Conservation (phyloP, 2,797 vertebrate genomes). For the Argentina silus region DNA sequence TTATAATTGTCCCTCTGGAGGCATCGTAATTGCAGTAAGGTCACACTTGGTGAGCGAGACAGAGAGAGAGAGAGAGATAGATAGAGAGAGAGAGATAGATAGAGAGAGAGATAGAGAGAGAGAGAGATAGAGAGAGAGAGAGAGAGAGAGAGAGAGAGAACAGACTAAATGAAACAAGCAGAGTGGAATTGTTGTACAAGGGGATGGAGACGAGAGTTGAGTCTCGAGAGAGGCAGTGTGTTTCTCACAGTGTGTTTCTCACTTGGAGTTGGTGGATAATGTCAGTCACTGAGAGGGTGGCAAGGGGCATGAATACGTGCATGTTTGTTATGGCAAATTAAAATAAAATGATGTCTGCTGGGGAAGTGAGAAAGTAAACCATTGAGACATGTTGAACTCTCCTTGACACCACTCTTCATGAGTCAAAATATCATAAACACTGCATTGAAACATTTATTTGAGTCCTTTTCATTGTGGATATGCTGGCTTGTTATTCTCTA, state of each 20-base stretch:
- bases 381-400: neutral
- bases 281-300: neutral
- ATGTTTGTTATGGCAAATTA: neutral
- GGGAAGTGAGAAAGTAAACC: neutral
- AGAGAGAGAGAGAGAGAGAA: slow-evolving; percentile 5
- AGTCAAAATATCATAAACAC: neutral
- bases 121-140: neutral
- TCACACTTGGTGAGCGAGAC: slow-evolving; percentile 18
- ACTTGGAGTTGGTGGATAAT: neutral
- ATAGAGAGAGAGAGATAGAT: neutral
- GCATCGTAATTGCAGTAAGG: slow-evolving; percentile 34
- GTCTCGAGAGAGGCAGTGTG: neutral
- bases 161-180: slow-evolving; percentile 1
- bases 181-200: neutral
- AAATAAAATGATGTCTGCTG: neutral
- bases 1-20: slow-evolving; percentile 50
- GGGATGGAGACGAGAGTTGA: neutral
- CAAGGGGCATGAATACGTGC: neutral
- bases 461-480: neutral
- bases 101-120: neutral
- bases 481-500: no score
- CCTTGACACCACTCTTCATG: neutral
- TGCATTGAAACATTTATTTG: no score
- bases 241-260: neutral
- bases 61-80: slow-evolving; percentile 8